Evolutionary conservation across 1,140 invertebrate species (phyloP).

Genomic region (Pseudomyrmex sp.): DNA sequence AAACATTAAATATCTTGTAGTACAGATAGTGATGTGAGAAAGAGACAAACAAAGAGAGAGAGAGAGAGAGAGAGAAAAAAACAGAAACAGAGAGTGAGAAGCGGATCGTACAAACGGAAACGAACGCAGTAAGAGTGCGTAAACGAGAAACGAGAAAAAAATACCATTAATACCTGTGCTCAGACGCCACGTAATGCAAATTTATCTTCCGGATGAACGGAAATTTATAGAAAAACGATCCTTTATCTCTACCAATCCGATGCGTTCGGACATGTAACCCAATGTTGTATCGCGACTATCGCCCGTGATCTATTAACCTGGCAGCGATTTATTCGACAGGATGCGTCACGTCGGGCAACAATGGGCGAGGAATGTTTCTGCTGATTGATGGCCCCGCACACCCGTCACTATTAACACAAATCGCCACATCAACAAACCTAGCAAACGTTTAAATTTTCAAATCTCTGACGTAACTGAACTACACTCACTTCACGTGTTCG

Average conservation of each 20-base stretch:
- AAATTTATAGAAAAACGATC: conserved; percentile 24
- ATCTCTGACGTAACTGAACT: conserved; percentile 59
- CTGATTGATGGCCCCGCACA: conserved; percentile 7
- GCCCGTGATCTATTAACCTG: neutral
- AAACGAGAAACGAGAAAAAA: neutral
- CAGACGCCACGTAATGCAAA: conserved; percentile 72
- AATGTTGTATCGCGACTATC: neutral
- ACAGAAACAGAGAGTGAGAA: neutral
- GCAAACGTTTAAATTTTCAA: conserved; percentile 71
- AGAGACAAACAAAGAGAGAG: neutral
- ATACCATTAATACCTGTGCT: conserved; percentile 45
- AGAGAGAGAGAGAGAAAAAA: no score
- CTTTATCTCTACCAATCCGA: neutral
- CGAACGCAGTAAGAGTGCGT: neutral
- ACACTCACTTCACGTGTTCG: conserved; percentile 26
- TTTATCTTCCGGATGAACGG: conserved; percentile 31
- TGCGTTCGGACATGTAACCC: neutral
- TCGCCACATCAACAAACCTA: conserved; percentile 44
- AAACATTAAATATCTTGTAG: neutral
- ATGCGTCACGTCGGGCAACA: conserved; percentile 6
- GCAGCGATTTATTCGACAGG: conserved; percentile 16
- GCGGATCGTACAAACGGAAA: neutral
- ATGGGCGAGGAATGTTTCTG: neutral
- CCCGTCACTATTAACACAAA: conserved; percentile 58
- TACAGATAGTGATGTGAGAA: neutral